Conservation (phyloP, 1,140 invertebrate species). For the Danaus plexippus region DNA sequence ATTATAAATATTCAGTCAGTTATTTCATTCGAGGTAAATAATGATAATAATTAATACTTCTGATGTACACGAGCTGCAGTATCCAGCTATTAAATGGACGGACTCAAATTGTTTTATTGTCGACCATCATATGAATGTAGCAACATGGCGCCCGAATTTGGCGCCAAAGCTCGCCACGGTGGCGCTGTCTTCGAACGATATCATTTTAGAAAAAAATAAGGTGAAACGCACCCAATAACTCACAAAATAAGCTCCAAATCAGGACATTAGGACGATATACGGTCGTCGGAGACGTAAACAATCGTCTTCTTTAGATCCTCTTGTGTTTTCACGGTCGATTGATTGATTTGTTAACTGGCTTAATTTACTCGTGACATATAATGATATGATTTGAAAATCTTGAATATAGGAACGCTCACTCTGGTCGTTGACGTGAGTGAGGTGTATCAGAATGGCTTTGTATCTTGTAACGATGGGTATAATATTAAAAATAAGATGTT, state of each 20-base stretch:
- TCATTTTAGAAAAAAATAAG: constrained; percentile 2
- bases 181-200: constrained; percentile 22
- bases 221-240: constrained; percentile 8
- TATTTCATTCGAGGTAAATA: too few relatives aligned
- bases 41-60: too few relatives aligned
- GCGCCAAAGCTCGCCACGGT: constrained; percentile 42
- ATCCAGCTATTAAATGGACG: constrained; percentile 23
- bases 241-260: constrained; percentile 3
- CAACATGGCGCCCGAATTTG: constrained; percentile 47
- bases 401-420: neutral
- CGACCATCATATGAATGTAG: constrained; percentile 48
- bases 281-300: constrained; percentile 34
- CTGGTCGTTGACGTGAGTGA: constrained; percentile 5
- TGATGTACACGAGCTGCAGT: neutral
- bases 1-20: too few relatives aligned
- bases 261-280: constrained; percentile 6
- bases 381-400: too few relatives aligned
- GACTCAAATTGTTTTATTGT: constrained; percentile 57
- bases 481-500: neutral
- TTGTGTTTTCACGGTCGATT: constrained; percentile 33
- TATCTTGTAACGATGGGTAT: constrained; percentile 1
- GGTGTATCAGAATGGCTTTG: constrained; percentile 3
- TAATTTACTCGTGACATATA: constrained; percentile 9
- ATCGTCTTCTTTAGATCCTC: constrained; percentile 27
- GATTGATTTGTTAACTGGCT: constrained; percentile 30